These are phyloP conservation scores for Nannospalax galili DNA, from an alignment of 2,113 vertebrate species.

Conservation along the genomic window DNA sequence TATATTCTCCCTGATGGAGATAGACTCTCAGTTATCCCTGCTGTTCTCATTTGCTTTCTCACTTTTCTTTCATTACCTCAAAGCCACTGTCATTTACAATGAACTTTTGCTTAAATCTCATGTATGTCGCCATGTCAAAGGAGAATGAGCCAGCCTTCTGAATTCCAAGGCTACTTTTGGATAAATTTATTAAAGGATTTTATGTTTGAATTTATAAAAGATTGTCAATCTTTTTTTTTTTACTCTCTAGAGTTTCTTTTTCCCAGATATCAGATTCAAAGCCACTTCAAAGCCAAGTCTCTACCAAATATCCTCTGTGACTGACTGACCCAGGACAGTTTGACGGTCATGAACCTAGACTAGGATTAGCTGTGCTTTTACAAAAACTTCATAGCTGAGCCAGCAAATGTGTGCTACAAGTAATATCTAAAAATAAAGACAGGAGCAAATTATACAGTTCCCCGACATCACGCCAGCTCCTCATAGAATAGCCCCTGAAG, in stretches of 20 bases:
- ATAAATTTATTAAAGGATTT: slow-evolving; percentile 45
- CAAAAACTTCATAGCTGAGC: background rate
- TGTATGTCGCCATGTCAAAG: background rate
- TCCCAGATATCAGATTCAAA: background rate
- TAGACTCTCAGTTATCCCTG: background rate
- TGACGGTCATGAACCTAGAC: background rate
- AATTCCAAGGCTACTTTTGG: background rate
- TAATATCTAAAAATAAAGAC: background rate
- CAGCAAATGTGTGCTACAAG: background rate
- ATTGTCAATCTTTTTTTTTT: background rate
- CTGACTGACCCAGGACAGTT: background rate
- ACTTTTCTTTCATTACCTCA: background rate
- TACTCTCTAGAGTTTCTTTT: slow-evolving; percentile 9
- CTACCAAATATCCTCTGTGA: background rate
- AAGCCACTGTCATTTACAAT: background rate
- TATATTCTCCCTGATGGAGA: background rate
- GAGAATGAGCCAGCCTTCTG: slow-evolving; percentile 23
- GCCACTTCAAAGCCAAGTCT: background rate
- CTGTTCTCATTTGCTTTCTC: background rate
- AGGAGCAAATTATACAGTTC: background rate
- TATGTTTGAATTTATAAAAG: slow-evolving; percentile 11
- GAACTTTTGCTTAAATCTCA: slow-evolving; percentile 11
- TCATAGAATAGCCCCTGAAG: background rate
- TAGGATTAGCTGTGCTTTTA: background rate
- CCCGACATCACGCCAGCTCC: background rate